Evolutionary conservation across 1,140 invertebrate species (phyloP).

Genomic region (Brachystomella parvula): DNA sequence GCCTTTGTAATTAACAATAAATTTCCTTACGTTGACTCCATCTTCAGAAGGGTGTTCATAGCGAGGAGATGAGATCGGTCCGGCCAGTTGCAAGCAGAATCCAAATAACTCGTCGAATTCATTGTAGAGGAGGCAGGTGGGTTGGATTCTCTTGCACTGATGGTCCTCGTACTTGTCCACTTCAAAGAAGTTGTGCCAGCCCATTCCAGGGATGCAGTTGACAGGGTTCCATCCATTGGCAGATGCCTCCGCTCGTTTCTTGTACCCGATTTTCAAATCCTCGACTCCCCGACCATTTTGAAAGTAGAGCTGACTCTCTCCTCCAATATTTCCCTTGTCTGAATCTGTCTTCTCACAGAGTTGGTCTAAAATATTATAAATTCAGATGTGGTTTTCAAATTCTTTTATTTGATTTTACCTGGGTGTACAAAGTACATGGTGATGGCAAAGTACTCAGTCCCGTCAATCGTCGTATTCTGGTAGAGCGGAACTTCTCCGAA

Average conservation of each 20-base stretch:
- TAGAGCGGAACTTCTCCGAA: slow-evolving; percentile 18
- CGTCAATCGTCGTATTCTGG: slow-evolving; percentile 20
- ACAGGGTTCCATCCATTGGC: slow-evolving; percentile 19
- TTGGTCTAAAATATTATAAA: background rate
- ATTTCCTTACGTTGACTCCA: slow-evolving; percentile 5
- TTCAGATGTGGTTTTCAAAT: background rate
- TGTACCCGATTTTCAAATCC: slow-evolving; percentile 12
- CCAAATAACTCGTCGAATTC: slow-evolving; percentile 20
- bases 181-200: slow-evolving; percentile 29
- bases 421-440: slow-evolving; percentile 23
- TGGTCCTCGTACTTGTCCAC: slow-evolving; percentile 21
- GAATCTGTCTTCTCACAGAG: slow-evolving; percentile 7
- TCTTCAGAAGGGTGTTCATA: slow-evolving; percentile 11
- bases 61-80: background rate
- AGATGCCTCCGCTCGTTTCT: background rate
- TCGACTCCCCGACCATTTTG: slow-evolving; percentile 19
- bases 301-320: slow-evolving; percentile 14
- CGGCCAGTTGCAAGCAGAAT: slow-evolving; percentile 20
- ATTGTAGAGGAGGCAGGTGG: slow-evolving; percentile 25
- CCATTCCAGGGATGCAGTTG: slow-evolving; percentile 24
- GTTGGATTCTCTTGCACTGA: slow-evolving; percentile 22
- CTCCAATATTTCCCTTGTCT: slow-evolving; percentile 5
- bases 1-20: background rate
- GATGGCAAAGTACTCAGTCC: slow-evolving; percentile 10
- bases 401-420: background rate